Conservation (phyloP, 2,113 vertebrate genomes). For the Pimephales promelas region DNA sequence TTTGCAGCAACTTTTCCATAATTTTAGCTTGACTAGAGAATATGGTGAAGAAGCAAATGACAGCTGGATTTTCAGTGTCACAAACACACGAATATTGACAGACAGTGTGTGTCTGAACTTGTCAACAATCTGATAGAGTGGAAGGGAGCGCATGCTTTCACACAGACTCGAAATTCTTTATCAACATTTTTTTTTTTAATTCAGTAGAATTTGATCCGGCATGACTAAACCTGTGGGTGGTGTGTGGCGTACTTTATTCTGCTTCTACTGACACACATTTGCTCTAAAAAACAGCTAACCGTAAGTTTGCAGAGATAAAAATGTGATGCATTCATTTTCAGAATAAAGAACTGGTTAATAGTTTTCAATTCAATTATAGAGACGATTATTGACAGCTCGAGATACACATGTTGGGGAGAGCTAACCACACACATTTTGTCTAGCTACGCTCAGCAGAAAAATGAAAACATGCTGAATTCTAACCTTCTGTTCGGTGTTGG, state of each 20-base stretch:
- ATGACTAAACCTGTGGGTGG: constrained; percentile 21
- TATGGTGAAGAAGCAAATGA: neutral
- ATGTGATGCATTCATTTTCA: neutral
- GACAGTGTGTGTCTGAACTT: constrained; percentile 28
- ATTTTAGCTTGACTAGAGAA: neutral
- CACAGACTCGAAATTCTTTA: constrained; percentile 12
- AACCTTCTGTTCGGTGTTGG: constrained; percentile 9
- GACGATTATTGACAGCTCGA: neutral
- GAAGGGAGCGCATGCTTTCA: constrained; percentile 18
- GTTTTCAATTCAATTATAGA: neutral
- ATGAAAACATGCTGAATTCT: constrained; percentile 8
- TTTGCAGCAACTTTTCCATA: neutral
- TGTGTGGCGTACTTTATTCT: neutral
- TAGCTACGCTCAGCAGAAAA: neutral
- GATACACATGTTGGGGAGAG: neutral
- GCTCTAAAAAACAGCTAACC: too few species aligned
- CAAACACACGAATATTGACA: constrained; percentile 22
- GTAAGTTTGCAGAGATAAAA: neutral
- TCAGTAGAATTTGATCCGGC: neutral
- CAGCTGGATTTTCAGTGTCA: neutral
- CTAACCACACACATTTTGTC: neutral
- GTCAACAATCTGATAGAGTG: constrained; percentile 32
- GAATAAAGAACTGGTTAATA: too few species aligned
- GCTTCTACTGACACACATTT: too few species aligned
- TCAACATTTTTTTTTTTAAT: neutral